phyloP scores from a whole-genome alignment of 2,888 invertebrate genomes.

The Mermis nigrescens region DNA sequence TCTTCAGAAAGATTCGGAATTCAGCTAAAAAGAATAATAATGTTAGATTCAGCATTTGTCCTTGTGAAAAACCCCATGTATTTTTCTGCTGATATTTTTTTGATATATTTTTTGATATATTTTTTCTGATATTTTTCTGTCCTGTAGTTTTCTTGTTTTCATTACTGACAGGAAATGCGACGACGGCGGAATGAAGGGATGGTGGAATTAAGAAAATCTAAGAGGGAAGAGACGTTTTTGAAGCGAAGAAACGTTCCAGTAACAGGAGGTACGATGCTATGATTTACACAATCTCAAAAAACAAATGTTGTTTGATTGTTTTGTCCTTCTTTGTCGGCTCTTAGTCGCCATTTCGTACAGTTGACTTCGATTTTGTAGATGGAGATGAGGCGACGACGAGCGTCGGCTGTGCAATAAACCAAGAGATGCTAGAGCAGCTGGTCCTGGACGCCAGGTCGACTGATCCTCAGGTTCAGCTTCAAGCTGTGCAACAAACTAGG shows the following conservation, averaged over 20 bases:
- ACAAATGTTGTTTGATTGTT: not conserved
- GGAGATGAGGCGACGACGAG: slow-evolving; percentile 23
- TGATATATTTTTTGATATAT: slow-evolving; percentile 5
- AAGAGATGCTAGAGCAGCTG: slow-evolving; percentile 47
- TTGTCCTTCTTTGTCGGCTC: too few relatives aligned
- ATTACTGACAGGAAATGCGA: slow-evolving; percentile 52
- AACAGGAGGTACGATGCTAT: not conserved
- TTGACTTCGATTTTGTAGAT: too few relatives aligned
- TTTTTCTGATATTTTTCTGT: slow-evolving; percentile 4
- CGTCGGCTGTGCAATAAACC: slow-evolving; percentile 21
- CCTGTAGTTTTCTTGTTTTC: slow-evolving; percentile 28
- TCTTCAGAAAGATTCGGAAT: too few relatives aligned
- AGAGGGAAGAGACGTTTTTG: slow-evolving; percentile 83
- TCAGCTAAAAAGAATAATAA: too few relatives aligned
- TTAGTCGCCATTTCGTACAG: too few relatives aligned
- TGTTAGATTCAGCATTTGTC: too few relatives aligned
- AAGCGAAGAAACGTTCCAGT: slow-evolving; percentile 82
- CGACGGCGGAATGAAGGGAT: slow-evolving; percentile 86
- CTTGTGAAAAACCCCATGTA: slow-evolving; percentile 2
- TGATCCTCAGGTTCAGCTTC: slow-evolving; percentile 58
- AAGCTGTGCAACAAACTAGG: slow-evolving; percentile 74
- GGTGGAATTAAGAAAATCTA: slow-evolving; percentile 87
- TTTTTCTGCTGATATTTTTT: slow-evolving; percentile 8
- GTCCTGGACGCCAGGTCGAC: slow-evolving; percentile 62
- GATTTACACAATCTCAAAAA: not conserved